Evolutionary conservation across 2,888 invertebrate genomes (phyloP).

Genomic region (Cephalotes varians): DNA sequence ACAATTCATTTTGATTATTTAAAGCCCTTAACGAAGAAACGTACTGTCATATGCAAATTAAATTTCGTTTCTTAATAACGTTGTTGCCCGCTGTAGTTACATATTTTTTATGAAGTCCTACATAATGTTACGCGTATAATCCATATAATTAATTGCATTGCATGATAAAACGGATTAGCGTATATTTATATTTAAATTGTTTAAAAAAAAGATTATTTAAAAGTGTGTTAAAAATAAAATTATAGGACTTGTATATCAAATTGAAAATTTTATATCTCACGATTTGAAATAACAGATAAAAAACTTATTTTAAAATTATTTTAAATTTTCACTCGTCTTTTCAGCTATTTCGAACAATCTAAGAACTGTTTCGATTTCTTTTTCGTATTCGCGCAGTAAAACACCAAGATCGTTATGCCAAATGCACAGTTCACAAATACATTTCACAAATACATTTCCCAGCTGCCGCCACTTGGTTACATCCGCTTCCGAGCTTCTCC

Average conservation of each 20-base stretch:
- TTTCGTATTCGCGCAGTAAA: background rate
- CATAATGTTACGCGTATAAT: background rate
- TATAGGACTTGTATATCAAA: background rate
- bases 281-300: background rate
- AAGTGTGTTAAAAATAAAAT: background rate
- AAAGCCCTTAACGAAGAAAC: background rate
- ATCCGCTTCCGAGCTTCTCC: constrained; percentile 34
- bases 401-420: constrained; percentile 23
- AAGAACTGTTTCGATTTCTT: background rate
- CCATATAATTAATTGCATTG: background rate
- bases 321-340: background rate
- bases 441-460: background rate
- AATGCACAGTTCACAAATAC: constrained; percentile 45
- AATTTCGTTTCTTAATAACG: background rate
- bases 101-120: background rate
- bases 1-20: background rate
- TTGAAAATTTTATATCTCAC: background rate
- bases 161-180: background rate
- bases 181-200: background rate
- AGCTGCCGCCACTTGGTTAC: constrained; percentile 47
- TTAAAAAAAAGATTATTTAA: background rate
- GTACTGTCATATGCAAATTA: background rate
- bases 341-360: background rate
- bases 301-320: background rate
- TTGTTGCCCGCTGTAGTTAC: background rate